These are phyloP conservation scores for Poecile atricapillus DNA, from an alignment of 2,113 vertebrate genomes.

Conservation along the genomic window DNA sequence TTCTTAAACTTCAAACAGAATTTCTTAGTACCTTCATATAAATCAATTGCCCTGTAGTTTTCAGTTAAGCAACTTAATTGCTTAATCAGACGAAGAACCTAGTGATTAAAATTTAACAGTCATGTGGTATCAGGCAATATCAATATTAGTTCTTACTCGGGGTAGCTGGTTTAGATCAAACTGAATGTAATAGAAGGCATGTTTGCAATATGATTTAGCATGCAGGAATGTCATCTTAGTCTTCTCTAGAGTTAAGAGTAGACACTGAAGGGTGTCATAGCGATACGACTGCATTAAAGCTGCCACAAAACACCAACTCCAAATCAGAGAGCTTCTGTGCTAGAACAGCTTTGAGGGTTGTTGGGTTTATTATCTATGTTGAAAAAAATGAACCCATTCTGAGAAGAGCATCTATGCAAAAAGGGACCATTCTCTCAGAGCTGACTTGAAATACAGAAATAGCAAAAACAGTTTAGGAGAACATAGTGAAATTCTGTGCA, in stretches of 20 bases:
- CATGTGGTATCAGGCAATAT: constrained; percentile 14
- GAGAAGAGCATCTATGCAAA: background rate
- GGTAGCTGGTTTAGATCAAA: constrained; percentile 40
- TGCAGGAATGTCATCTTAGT: constrained; percentile 14
- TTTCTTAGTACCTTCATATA: constrained; percentile 13
- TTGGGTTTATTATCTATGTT: background rate
- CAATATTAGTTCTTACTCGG: constrained; percentile 43
- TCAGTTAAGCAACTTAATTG: constrained; percentile 57
- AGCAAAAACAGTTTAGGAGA: background rate
- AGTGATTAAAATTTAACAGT: constrained; percentile 37
- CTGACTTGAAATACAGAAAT: background rate
- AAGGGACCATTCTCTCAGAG: background rate
- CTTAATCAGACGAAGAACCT: constrained; percentile 36
- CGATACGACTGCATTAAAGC: constrained; percentile 32
- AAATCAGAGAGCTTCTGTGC: background rate
- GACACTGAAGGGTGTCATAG: background rate
- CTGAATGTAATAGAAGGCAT: background rate
- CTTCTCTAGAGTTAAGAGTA: constrained; percentile 13
- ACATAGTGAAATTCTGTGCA: background rate
- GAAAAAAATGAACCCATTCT: constrained; percentile 6
- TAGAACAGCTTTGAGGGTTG: constrained; percentile 5
- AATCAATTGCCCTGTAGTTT: constrained; percentile 40
- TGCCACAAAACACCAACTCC: constrained; percentile 7
- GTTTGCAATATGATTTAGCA: background rate
- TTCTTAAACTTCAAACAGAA: constrained; percentile 52